A percentile compares a stretch with the other conserved stretches of the same genome.
phyloP scores from a whole-genome alignment of 1,140 invertebrate genomes.

The Hylaeus volcanicus region DNA sequence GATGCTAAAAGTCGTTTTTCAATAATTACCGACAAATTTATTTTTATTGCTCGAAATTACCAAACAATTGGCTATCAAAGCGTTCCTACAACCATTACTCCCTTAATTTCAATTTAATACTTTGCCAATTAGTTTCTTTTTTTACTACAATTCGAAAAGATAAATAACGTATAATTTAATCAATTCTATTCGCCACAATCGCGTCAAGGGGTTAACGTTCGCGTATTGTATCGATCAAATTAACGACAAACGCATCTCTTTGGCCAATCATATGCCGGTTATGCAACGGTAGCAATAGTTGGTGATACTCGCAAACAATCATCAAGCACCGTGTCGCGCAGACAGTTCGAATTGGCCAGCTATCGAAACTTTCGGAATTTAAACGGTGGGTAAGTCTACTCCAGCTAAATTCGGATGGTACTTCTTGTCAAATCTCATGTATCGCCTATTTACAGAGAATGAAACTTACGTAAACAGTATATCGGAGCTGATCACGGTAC shows the following conservation, averaged over 20 bases:
- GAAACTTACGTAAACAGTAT: slow-evolving; percentile 59
- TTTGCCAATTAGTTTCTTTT: too few species aligned
- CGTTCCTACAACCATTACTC: too few species aligned
- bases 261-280: not conserved
- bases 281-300: not conserved
- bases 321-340: not conserved
- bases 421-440: not conserved
- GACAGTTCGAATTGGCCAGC: not conserved
- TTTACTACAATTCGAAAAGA: too few species aligned
- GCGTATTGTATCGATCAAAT: not conserved
- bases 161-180: too few species aligned
- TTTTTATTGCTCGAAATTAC: too few species aligned
- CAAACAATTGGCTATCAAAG: too few species aligned
- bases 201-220: not conserved
- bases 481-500: slow-evolving; percentile 71
- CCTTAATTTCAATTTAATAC: too few species aligned
- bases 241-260: not conserved
- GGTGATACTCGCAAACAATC: not conserved
- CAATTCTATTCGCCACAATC: too few species aligned
- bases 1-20: too few species aligned
- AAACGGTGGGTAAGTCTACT: not conserved
- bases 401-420: not conserved
- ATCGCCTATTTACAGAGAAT: slow-evolving; percentile 48
- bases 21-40: too few species aligned
- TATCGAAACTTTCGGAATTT: not conserved